Evolutionary conservation across 2,113 vertebrate genomes (phyloP).

Genomic region (Otis tarda): DNA sequence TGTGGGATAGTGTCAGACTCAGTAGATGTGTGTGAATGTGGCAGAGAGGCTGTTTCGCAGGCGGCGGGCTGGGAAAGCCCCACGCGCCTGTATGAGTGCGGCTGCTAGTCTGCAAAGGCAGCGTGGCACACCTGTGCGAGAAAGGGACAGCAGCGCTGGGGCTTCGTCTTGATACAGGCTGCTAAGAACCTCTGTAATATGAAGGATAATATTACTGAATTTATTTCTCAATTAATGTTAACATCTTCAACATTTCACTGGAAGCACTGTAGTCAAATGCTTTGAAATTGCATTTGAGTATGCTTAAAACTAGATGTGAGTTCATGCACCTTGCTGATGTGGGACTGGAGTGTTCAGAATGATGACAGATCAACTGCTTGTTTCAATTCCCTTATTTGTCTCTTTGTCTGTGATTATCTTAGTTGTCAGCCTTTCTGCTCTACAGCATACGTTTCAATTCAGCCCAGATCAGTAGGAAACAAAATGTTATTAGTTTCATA

Average conservation of each 20-base stretch:
- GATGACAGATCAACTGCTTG: not conserved
- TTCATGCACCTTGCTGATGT: not conserved
- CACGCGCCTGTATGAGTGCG: rapidly evolving
- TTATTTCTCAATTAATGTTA: not conserved
- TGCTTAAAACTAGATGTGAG: not conserved
- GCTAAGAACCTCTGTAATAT: not conserved
- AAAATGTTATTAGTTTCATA: not conserved
- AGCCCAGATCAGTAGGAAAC: not conserved
- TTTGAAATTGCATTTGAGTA: not conserved
- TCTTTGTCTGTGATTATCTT: not conserved
- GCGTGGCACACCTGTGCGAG: rapidly evolving
- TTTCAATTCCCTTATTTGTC: not conserved
- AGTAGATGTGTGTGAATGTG: not conserved
- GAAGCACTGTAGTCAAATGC: not conserved
- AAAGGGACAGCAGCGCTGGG: rapidly evolving
- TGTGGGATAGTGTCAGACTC: not conserved
- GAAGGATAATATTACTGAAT: not conserved
- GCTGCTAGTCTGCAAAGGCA: not conserved
- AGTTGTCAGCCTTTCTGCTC: not conserved
- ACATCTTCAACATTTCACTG: not conserved
- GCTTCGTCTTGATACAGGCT: not conserved
- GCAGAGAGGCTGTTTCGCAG: not conserved
- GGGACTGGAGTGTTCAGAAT: not conserved
- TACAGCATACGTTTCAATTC: not conserved
- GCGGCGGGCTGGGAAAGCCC: not conserved